Base-by-base conservation (phyloP, 1,140 invertebrate species). In the Aphelenchoides besseyi region DNA sequence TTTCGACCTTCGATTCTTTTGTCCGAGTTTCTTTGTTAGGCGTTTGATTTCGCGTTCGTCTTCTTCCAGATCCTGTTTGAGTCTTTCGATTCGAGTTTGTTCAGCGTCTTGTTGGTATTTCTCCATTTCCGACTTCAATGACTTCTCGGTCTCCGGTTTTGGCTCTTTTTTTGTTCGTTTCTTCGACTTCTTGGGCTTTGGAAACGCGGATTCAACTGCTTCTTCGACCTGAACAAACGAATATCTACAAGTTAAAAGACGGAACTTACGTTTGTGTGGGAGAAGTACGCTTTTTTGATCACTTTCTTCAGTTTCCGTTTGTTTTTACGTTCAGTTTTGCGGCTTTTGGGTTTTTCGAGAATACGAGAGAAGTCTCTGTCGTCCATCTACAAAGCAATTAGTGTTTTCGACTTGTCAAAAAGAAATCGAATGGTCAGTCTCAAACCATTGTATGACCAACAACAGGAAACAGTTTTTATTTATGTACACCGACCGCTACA, bases 261-360 rank as follows among this genome's bases (percentile, higher is more conserved):
- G 23, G n/a, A n/a, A 62, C 23, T 55, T 32, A 69, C 67, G n/a
- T 69, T 57, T 55, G 54, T 57, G 23, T 69, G 36, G 9, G 36
- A 29, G 28, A 30, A 41, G 57, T 69, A 41, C 8, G 67, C 67
- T n/a, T 69, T 69, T 32, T 69, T 69, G 0, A 69, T 53, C 18
- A 69, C 33, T 36, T 62, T 59, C 16, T 62, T 52, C 41, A 69
- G 53, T 53, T 69, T 54, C 28, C 41, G 35, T 29, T 69, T 54
- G 23, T 55, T n/a, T 36, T 69, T 69, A 5, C 67, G 52, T n/a
- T 37, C 33, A 12, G 18, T 29, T 57, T 69, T 69, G 2, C 67
- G 52, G 2, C 23, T 52, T 26, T 52, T 59, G 16, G n/a, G 2
- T 12, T 32, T 32, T 2, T 69, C n/a, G 8, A 69, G 29, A 55